phyloP scores from a whole-genome alignment of 2,113 vertebrate genomes.

The Leptosomus discolor region DNA sequence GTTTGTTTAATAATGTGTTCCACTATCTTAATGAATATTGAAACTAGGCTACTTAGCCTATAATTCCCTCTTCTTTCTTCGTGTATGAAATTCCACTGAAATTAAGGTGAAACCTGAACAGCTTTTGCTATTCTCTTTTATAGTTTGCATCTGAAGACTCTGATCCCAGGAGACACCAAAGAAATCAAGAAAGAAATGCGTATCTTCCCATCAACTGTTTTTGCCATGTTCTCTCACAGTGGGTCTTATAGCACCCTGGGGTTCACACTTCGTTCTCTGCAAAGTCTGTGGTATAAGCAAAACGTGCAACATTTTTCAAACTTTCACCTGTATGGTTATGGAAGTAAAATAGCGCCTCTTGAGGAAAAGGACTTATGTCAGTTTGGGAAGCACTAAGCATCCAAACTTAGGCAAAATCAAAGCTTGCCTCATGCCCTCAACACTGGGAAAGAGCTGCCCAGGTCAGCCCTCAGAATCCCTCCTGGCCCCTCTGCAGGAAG shows the following conservation, averaged over 20 bases:
- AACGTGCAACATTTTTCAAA: not conserved
- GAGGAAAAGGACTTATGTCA: not conserved
- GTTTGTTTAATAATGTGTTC: not conserved
- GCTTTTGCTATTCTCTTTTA: not conserved
- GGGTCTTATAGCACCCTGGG: not conserved
- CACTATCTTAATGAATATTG: not conserved
- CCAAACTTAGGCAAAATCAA: not conserved
- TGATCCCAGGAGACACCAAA: not conserved
- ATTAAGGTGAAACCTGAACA: not conserved
- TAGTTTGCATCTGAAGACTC: not conserved
- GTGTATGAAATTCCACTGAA: not conserved
- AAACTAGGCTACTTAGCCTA: not conserved
- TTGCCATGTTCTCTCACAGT: not conserved
- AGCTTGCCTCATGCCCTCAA: not conserved
- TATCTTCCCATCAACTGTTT: not conserved
- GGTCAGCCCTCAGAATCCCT: not conserved
- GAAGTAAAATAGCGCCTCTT: not conserved
- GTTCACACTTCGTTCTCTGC: not conserved
- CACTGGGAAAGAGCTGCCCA: not conserved
- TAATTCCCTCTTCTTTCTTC: not conserved
- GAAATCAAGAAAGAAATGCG: not conserved
- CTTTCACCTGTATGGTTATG: not conserved
- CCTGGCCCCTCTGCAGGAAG: not conserved
- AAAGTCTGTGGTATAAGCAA: not conserved
- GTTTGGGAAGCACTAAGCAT: not conserved